A percentile compares a stretch with the other conserved stretches of the same genome.
These are phyloP conservation scores for Osmerus mordax DNA, from an alignment of 2,113 vertebrate species.

Conservation along the genomic window DNA sequence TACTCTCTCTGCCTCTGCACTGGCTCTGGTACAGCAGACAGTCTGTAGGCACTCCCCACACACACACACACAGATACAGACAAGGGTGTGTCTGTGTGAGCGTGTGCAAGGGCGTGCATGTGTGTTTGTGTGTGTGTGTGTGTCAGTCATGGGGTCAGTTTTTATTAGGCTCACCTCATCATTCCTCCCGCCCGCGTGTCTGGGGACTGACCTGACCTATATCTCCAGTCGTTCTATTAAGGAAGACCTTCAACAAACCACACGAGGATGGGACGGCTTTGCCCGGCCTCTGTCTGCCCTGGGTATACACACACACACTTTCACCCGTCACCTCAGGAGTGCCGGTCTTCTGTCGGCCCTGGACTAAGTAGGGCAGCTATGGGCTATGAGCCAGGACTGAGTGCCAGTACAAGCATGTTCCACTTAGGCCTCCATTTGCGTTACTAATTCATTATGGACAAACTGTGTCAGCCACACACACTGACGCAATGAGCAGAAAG, in stretches of 20 bases:
- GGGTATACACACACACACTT: constrained; percentile 1
- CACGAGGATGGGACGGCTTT: background rate
- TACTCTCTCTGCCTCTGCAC: background rate
- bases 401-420: background rate
- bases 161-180: constrained; percentile 1
- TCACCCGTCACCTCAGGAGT: constrained; percentile 4
- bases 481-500: background rate
- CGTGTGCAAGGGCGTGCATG: background rate
- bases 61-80: background rate
- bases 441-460: background rate
- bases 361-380: constrained; percentile 26
- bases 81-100: background rate
- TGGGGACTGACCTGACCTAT: constrained; percentile 6
- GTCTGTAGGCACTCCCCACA: background rate
- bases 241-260: background rate
- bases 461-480: background rate
- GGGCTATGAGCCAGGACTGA: constrained; percentile 11
- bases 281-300: background rate
- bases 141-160: background rate
- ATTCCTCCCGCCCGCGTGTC: constrained; percentile 20
- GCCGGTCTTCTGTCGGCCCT: background rate
- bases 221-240: background rate
- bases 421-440: background rate
- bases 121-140: constrained; percentile 24
- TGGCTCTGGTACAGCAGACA: background rate